Evolutionary conservation across 1,140 invertebrate genomes (phyloP).

Genomic region (Ridgeia piscesae): DNA sequence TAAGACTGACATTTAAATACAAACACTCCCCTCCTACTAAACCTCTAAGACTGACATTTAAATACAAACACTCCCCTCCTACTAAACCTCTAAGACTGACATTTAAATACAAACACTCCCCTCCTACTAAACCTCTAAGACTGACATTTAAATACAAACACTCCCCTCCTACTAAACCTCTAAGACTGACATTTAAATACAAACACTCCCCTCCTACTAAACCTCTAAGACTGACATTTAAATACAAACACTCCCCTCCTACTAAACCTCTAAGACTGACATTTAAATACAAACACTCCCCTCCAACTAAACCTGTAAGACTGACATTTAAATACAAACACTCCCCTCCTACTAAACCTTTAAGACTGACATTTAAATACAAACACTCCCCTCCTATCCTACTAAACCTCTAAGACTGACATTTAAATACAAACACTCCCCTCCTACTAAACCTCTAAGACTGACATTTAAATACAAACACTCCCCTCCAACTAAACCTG

Average conservation of each 20-base stretch:
- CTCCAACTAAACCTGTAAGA: neutral
- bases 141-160: neutral
- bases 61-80: neutral
- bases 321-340: neutral
- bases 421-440: neutral
- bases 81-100: neutral
- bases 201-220: neutral
- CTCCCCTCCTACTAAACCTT: slow-evolving; percentile 5
- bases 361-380: neutral
- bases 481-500: neutral
- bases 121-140: neutral
- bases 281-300: neutral
- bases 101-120: neutral
- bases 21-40: neutral
- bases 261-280: neutral
- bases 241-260: neutral
- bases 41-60: neutral
- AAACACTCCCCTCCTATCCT: too few species aligned
- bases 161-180: neutral
- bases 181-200: neutral
- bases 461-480: neutral
- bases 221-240: neutral
- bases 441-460: neutral
- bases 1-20: neutral
- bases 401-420: neutral